A percentile compares a stretch with the other conserved stretches of the same genome.
Evolutionary conservation across 2,888 invertebrate species (phyloP).

Genomic region (Phengaris alcon): DNA sequence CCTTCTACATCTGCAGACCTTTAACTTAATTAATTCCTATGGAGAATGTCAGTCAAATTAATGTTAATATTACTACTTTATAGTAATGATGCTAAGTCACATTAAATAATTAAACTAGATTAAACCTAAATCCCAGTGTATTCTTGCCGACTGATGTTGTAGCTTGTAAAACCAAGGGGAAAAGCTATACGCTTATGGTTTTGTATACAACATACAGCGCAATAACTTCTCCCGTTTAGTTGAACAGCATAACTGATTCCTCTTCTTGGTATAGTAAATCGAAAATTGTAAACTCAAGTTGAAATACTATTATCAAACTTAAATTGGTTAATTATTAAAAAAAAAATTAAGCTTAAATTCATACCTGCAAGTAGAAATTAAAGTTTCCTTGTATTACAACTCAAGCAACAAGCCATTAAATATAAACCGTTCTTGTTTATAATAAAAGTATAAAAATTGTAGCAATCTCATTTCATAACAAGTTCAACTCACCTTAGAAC

Average conservation of each 20-base stretch:
- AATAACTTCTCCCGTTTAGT: slow-evolving; percentile 92
- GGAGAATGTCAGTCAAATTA: too few relatives aligned
- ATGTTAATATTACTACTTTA: too few relatives aligned
- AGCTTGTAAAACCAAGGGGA: slow-evolving; percentile 89
- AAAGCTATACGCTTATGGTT: slow-evolving; percentile 99
- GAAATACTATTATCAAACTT: background rate
- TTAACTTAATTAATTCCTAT: too few relatives aligned
- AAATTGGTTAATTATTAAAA: too few relatives aligned
- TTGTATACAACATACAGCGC: slow-evolving; percentile 85
- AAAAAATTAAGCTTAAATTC: background rate
- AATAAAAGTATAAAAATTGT: slow-evolving; percentile 25
- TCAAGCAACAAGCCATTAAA: background rate
- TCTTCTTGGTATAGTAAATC: slow-evolving; percentile 1
- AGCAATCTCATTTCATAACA: slow-evolving; percentile 39
- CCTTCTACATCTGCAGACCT: too few relatives aligned
- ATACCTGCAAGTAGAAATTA: background rate
- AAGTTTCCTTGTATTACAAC: background rate
- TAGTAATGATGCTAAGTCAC: too few relatives aligned
- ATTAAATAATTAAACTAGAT: too few relatives aligned
- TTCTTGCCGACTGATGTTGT: slow-evolving; percentile 37
- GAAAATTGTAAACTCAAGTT: background rate
- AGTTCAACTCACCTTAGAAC: slow-evolving; percentile 63
- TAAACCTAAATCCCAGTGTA: slow-evolving; percentile 28
- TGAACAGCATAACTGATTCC: slow-evolving; percentile 50
- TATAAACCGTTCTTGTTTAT: background rate